A percentile compares a stretch with the other conserved stretches of the same genome.
Evolutionary conservation across 37 sponge, comb jelly and placozoan species (phyloP).

Genomic region (Mnemiopsis leidyi): DNA sequence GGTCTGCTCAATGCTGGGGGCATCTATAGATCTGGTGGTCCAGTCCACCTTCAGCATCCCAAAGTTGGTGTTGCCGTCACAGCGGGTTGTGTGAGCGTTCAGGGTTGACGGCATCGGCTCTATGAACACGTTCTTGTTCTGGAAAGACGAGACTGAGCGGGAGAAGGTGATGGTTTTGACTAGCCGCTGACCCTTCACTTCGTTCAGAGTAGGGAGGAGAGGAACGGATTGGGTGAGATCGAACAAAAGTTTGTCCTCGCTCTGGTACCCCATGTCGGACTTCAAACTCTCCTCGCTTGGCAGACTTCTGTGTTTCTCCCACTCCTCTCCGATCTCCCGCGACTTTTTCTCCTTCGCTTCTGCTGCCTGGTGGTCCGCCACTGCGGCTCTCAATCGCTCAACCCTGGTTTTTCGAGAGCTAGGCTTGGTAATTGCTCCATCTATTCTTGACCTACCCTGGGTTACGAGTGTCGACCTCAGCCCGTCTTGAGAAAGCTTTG

Average conservation of each 20-base stretch:
- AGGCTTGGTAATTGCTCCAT: background rate
- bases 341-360: background rate
- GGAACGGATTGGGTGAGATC: conserved; percentile 59
- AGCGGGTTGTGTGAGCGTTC: conserved; percentile 23
- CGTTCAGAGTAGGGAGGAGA: conserved; percentile 31
- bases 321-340: conserved; percentile 36
- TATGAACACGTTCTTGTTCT: background rate
- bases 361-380: background rate
- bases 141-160: conserved; percentile 41
- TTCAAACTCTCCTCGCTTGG: background rate
- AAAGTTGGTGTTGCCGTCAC: conserved; percentile 41
- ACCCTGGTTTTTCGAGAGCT: background rate
- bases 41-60: conserved; percentile 56
- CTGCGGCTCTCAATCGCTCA: conserved; percentile 11
- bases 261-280: conserved; percentile 36
- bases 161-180: conserved; percentile 65
- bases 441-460: background rate
- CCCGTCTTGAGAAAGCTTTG: background rate
- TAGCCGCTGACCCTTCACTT: conserved; percentile 51
- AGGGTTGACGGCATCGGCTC: conserved; percentile 53
- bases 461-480: background rate
- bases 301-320: background rate
- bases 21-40: conserved; percentile 41
- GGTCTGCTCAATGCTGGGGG: background rate
- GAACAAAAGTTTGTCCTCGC: conserved; percentile 45